Evolutionary conservation across 2,888 invertebrate genomes (phyloP).

Genomic region (Spodoptera exigua): DNA sequence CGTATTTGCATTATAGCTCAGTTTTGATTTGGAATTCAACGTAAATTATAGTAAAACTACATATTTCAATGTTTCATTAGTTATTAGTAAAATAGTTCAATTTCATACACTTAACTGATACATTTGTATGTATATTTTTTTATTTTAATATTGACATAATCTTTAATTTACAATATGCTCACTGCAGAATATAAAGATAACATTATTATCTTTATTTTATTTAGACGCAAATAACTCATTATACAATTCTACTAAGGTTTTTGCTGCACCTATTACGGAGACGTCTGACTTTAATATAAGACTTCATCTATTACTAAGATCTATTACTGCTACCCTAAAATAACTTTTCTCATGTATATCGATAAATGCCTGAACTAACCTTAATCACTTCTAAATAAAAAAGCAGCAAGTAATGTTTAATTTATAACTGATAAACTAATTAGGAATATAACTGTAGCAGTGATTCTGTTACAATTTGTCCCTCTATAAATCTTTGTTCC

Average conservation of each 20-base stretch:
- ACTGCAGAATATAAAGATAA: no score
- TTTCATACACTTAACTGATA: background rate
- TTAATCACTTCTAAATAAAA: conserved; percentile 27
- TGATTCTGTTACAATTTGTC: conserved; percentile 66
- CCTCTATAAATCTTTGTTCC: conserved; percentile 66
- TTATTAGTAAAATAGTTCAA: background rate
- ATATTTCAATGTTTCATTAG: background rate
- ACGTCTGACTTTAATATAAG: no score
- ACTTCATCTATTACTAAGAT: no score
- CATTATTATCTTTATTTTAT: no score
- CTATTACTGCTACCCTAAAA: no score
- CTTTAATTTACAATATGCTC: no score
- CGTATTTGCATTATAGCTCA: conserved; percentile 26
- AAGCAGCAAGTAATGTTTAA: conserved; percentile 45
- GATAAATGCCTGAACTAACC: conserved; percentile 4
- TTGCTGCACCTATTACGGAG: no score
- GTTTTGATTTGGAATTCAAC: conserved; percentile 34
- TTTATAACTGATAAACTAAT: conserved; percentile 64
- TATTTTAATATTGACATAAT: no score
- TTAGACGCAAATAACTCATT: no score
- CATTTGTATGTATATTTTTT: background rate
- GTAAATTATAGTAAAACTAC: conserved; percentile 16
- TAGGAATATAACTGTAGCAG: conserved; percentile 57
- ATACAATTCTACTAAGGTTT: no score
- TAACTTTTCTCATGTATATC: background rate